Evolutionary conservation across 53 echinoderm and acorn worm species (phyloP), one percentile per base, ranked within the genome.

Genomic region (Stichopus horrens): DNA sequence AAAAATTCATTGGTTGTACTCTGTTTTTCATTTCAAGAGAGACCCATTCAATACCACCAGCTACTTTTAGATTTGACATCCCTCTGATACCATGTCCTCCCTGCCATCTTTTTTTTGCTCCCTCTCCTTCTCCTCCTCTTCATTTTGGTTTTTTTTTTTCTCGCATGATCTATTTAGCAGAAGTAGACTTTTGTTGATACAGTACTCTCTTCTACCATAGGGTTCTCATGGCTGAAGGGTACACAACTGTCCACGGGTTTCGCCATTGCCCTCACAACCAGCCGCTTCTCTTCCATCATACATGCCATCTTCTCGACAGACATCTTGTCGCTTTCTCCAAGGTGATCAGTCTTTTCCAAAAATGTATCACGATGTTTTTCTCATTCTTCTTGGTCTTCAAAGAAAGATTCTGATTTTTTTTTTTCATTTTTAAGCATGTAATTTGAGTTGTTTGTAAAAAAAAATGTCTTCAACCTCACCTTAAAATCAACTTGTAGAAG

Each of bases 181-280:
- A 18, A 16, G 71, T n/a, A 68, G 18, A 68, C 71, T n/a, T 37
- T 37, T 68, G 71, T 68, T 68, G 71, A 68, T 68, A 0, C 19
- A 19, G 71, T 68, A 68, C 71, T 68, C 71, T 68, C 5, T 85
- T 85, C 52, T 65, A 78, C 58, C 57, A 52, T 81, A 98, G 98
- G 88, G 66, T 93, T 13, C 90, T 96, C 10, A 93, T 98, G 94
- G 85, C 89, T n/a, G 95, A 95, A 54, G 98, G 98, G 18, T 88
- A 89, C 76, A 93, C 89, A 4, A 95, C 96, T 73, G 90, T 90
- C 74, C 94, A 98, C 68, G 98, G 98, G 20, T 96, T 96, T 85
- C 90, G 90, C 54, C 95, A 98, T 76, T 93, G 90, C 21, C 92
- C 90, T 59, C 91, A 93, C 83, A 98, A 98, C 90, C 91, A 93